Evolutionary conservation across 2,888 invertebrate genomes (phyloP), one percentile per base, ranked within the genome.

Genomic region (Apoda limacodes): DNA sequence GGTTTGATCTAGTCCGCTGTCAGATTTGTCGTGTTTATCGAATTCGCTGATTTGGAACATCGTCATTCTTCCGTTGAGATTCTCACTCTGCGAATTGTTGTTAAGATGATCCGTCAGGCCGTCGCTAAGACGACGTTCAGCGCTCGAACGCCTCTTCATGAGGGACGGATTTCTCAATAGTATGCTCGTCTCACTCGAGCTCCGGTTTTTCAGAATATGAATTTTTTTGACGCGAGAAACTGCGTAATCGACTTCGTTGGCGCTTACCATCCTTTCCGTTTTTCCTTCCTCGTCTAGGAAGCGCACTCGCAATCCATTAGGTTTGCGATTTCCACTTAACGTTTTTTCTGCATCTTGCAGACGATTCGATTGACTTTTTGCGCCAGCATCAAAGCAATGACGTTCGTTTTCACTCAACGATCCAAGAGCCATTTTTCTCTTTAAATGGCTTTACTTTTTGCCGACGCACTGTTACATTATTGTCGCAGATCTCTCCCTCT

Each of bases 111-210:
- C 75, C 11, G 60, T 48, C 20, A 55, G 51, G 5, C 66, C 64
- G 35, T 62, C 62, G 46, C 66, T 67, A 40, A 58, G 60, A n/a
- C 71, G 62, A 19, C 67, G 63, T 30, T 75, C 72, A 20, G 54
- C 52, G 45, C 61, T 60, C 25, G 65, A 57, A 20, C 69, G 66
- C 29, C 76, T 57, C 44, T 74, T 75, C 44, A 68, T 62, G 10
- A 80, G 55, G 15, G 75, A 76, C 2, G 78, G 66, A 39, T 78
- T 74, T 32, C 81, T 61, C 28, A 82, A 46, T 30, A 81, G 48
- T 28, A 82, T 68, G 48, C 81, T 81, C 14, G 82, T 78, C 42
- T 82, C 82, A 40, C 82, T 82, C 3, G 80, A 81, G 48, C 82
- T 80, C 37, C 81, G 64, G 47, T 78, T 82, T 42, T 81, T 82